A percentile compares a stretch with the other conserved stretches of the same genome.
Conservation (phyloP, 2,113 vertebrate genomes). For the Ondatra zibethicus region DNA sequence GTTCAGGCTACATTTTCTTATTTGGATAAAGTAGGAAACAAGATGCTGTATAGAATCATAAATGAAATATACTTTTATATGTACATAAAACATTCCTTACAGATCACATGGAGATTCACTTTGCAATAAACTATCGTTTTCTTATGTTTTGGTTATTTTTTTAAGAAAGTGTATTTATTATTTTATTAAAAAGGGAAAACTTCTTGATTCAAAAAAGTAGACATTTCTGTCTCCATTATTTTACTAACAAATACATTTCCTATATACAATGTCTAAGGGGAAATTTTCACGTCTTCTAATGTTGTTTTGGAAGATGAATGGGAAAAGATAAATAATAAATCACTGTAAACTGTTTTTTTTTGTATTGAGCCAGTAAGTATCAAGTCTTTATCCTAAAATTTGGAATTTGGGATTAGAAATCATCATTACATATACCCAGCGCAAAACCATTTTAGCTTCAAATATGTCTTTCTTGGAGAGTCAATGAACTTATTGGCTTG, state of each 20-base stretch:
- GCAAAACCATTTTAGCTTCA: constrained; percentile 31
- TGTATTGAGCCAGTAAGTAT: constrained; percentile 6
- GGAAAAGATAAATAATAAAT: neutral
- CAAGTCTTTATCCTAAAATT: constrained; percentile 24
- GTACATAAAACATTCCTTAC: constrained; percentile 12
- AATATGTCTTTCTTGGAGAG: neutral
- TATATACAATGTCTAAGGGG: neutral
- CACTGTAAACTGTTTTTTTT: constrained; percentile 35
- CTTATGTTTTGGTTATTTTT: constrained; percentile 23
- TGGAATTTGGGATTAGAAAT: constrained; percentile 15
- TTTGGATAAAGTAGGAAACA: neutral
- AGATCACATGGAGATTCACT: neutral
- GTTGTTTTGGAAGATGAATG: constrained; percentile 25
- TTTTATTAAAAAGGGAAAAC: constrained; percentile 31
- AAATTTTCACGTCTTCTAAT: neutral
- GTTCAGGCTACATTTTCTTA: neutral
- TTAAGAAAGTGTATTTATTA: neutral
- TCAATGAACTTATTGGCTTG: constrained; percentile 4
- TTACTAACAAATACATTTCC: constrained; percentile 1
- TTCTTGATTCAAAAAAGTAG: neutral
- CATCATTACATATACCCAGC: neutral
- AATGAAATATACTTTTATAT: neutral
- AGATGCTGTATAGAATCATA: neutral
- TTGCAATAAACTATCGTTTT: neutral
- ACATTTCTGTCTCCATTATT: neutral